Conservation (phyloP, 1,140 invertebrate species). For the Caerostris darwini region DNA sequence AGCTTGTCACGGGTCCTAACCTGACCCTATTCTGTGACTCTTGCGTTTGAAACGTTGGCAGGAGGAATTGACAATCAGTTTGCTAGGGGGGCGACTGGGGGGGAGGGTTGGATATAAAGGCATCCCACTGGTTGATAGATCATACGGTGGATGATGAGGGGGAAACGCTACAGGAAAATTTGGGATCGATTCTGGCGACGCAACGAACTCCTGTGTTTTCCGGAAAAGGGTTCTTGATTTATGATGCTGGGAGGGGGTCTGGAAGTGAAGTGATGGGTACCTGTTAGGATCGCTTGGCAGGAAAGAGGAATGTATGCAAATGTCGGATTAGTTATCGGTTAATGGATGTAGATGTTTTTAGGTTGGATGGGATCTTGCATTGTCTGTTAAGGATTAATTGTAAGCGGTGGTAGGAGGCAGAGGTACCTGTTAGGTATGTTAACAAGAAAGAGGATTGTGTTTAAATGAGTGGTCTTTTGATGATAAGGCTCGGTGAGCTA, state of each 20-base stretch:
- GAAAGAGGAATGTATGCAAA: conserved; percentile 21
- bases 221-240: conserved; percentile 44
- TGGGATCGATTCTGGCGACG: conserved; percentile 38
- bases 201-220: conserved; percentile 31
- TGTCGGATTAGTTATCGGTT: not conserved
- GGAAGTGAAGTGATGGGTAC: conserved; percentile 23
- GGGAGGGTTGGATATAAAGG: conserved; percentile 22
- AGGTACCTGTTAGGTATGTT: no score
- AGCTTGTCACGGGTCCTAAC: conserved; percentile 68
- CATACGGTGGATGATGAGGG: not conserved
- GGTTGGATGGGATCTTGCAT: not conserved
- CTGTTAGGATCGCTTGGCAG: not conserved
- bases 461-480: no score
- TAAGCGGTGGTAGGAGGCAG: not conserved
- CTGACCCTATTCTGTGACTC: conserved; percentile 21
- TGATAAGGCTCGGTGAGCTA: no score
- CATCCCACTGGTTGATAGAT: conserved; percentile 46
- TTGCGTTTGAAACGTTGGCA: not conserved
- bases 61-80: conserved; percentile 60
- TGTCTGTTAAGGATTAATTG: not conserved
- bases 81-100: not conserved
- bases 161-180: conserved; percentile 44
- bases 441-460: no score
- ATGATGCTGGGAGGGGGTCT: conserved; percentile 17
- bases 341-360: not conserved